Evolutionary conservation across 2,797 vertebrate genomes (phyloP), one percentile per base, ranked within the genome.

Genomic region (Lepus townsendii): DNA sequence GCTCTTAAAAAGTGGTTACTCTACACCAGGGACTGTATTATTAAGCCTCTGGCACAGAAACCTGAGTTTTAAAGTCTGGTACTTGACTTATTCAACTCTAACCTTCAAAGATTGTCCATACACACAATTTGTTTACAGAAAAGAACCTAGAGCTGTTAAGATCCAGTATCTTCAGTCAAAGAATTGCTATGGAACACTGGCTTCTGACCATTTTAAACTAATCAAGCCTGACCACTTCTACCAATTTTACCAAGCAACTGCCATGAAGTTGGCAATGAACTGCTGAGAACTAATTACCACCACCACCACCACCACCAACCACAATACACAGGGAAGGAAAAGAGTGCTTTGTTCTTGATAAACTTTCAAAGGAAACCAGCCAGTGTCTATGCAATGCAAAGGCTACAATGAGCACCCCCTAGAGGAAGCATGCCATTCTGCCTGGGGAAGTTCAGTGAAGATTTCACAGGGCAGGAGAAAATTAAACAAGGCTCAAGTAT

Each of bases 171-270:
- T 66, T 42, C 77, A 85, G 20, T 63, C 24, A 42, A 90, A 83
- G 92, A 86, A 87, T 27, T 77, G 27, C 19, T 27, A 63, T n/a
- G 68, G 24, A 85, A 63, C 62, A 57, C 83, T 57, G 73, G 79
- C 71, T 57, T 68, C 65, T 7, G 30, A 24, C 72, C 71, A 52
- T 86, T 87, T 90, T 92, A 68, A 95, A 73, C 50, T 79, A 75
- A 79, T 63, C 52, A 93, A 83, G 14, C 83, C 35, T 62, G 83
- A 83, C 11, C 30, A 93, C 27, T 24, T 22, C 9, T 26, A 89
- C 24, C 52, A 82, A 85, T n/a, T 66, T 93, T 83, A 91, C n/a
- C 63, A 93, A 85, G 65, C 9, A 95, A 80, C 16, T 69, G 26
- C 30, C 57, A 22, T 68, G 79, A 90, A 85, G n/a, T 26, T 83